Evolutionary conservation across 2,888 invertebrate species (phyloP).

Genomic region (Neoaliturus tenellus): DNA sequence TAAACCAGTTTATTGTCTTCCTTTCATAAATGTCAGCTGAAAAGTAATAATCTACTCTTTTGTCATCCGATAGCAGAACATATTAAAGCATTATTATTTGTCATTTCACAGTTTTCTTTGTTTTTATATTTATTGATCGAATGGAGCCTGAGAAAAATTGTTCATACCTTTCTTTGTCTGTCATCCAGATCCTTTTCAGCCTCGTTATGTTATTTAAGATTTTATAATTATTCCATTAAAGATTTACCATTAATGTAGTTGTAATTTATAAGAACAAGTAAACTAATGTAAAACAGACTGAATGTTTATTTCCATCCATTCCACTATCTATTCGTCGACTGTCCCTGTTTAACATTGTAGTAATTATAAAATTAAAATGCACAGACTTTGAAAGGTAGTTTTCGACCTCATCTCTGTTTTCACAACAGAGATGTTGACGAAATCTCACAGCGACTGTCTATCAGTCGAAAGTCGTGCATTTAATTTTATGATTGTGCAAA

Average conservation of each 20-base stretch:
- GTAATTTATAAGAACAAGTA: slow-evolving; percentile 38
- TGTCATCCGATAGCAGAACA: not conserved
- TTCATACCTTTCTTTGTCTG: not conserved
- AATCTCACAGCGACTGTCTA: not conserved
- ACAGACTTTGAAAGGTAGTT: not conserved
- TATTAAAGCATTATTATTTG: no score
- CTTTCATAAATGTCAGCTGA: not conserved
- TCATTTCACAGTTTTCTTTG: no score
- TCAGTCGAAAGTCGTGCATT: slow-evolving; percentile 20
- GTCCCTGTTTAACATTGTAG: slow-evolving; percentile 44
- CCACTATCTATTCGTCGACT: not conserved
- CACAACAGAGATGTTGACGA: not conserved
- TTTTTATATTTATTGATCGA: not conserved
- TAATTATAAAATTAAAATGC: slow-evolving; percentile 46
- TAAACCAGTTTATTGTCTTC: slow-evolving; percentile 11
- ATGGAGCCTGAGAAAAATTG: not conserved
- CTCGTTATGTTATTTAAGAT: not conserved
- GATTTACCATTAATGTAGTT: slow-evolving; percentile 35
- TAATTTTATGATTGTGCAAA: slow-evolving; percentile 49
- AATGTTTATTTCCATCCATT: slow-evolving; percentile 4
- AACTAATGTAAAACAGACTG: slow-evolving; percentile 22
- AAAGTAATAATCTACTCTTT: not conserved
- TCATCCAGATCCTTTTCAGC: not conserved
- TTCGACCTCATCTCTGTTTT: slow-evolving; percentile 17
- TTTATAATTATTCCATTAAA: slow-evolving; percentile 11